Evolutionary conservation across 1,140 invertebrate species (phyloP).

Genomic region (Carposina sasakii): DNA sequence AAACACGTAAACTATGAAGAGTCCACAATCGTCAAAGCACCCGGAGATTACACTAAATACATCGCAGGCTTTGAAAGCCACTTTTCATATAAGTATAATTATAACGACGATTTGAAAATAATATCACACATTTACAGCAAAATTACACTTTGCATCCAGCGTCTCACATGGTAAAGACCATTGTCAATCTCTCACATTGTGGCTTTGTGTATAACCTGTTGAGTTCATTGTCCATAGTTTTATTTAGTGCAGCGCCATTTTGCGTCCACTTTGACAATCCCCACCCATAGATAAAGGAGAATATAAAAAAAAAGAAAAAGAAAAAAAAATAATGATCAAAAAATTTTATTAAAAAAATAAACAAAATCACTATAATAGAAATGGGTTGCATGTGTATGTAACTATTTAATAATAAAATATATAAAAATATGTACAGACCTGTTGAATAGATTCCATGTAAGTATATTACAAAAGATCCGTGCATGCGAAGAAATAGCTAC

Average conservation of each 20-base stretch:
- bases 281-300: conserved; percentile 45
- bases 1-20: conserved; percentile 58
- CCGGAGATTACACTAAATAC: conserved; percentile 68
- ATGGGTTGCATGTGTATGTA: too few relatives aligned
- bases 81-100: conserved; percentile 40
- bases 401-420: too few relatives aligned
- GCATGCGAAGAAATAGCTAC: conserved; percentile 39
- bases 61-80: conserved; percentile 66
- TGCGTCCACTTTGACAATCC: conserved; percentile 66
- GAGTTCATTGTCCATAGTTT: conserved; percentile 35
- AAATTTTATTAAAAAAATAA: conserved; percentile 59
- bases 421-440: too few relatives aligned
- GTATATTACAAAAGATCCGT: too few relatives aligned
- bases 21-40: conserved; percentile 71
- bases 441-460: too few relatives aligned
- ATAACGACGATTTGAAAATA: conserved; percentile 65
- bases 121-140: conserved; percentile 69
- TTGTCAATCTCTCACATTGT: conserved; percentile 45
- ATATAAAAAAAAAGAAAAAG: conserved; percentile 45
- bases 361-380: conserved; percentile 40
- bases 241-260: conserved; percentile 59
- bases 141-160: conserved; percentile 58
- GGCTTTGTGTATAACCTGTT: conserved; percentile 43
- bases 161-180: too few relatives aligned
- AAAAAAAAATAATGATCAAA: conserved; percentile 28